Evolutionary conservation across 2,113 vertebrate species (phyloP).

Genomic region (Oryzias celebensis): DNA sequence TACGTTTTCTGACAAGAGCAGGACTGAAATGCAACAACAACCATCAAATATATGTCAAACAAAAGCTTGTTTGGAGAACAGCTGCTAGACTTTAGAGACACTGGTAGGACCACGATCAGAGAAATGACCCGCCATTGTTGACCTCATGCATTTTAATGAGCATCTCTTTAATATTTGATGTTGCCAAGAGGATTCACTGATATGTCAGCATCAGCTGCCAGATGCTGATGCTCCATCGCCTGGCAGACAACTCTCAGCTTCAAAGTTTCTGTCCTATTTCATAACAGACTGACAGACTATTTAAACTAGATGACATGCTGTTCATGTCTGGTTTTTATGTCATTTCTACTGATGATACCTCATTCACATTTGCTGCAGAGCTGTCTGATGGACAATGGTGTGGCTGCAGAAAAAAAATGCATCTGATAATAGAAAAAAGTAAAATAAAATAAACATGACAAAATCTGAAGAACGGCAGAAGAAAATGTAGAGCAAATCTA

Average conservation of each 20-base stretch:
- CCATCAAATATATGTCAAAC: background rate
- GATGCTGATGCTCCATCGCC: constrained; percentile 12
- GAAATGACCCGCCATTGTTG: constrained; percentile 52
- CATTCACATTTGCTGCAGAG: too few relatives aligned
- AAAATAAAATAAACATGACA: too few relatives aligned
- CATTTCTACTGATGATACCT: too few relatives aligned
- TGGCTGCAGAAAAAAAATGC: too few relatives aligned
- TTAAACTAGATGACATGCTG: too few relatives aligned
- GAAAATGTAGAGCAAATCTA: too few relatives aligned
- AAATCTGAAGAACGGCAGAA: too few relatives aligned
- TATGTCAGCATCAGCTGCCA: constrained; percentile 30
- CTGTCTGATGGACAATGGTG: too few relatives aligned
- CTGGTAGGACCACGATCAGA: constrained; percentile 33
- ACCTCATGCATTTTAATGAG: constrained; percentile 57
- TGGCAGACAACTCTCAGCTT: constrained; percentile 1
- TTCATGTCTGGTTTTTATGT: too few relatives aligned
- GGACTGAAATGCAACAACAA: constrained; percentile 1
- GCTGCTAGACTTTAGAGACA: constrained; percentile 26
- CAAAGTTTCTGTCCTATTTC: constrained; percentile 19
- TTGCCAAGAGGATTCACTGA: constrained; percentile 25
- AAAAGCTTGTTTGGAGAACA: background rate
- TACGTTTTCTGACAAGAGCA: constrained; percentile 4
- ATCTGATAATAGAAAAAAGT: too few relatives aligned
- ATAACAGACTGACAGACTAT: background rate
- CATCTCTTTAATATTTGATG: constrained; percentile 63